A percentile compares a stretch with the other conserved stretches of the same genome.
phyloP scores from a whole-genome alignment of 2,888 invertebrate genomes.

The Miltochrista miniata region DNA sequence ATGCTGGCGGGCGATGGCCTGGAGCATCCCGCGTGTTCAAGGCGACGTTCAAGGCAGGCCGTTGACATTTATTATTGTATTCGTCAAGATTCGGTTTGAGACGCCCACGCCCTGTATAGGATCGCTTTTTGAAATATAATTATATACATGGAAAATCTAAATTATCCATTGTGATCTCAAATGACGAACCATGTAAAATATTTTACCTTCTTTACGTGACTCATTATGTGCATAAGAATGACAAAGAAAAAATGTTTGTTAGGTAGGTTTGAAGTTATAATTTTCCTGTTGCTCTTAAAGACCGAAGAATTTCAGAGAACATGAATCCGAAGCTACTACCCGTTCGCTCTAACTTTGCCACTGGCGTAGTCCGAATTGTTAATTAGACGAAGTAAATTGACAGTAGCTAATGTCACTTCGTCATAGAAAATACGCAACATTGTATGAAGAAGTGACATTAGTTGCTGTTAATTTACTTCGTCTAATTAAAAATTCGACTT shows the following conservation, averaged over 20 bases:
- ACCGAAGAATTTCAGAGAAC: no score
- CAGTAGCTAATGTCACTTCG: no score
- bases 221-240: background rate
- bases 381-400: no score
- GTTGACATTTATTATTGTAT: constrained; percentile 78
- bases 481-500: no score
- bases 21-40: constrained; percentile 66
- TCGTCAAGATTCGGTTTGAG: constrained; percentile 64
- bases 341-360: no score
- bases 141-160: constrained; percentile 22
- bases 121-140: constrained; percentile 35
- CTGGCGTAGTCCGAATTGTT: no score
- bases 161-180: constrained; percentile 27
- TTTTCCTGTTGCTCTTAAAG: background rate
- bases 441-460: no score
- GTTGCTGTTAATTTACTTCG: no score
- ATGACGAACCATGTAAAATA: background rate
- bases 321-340: no score
- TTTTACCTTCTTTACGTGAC: background rate
- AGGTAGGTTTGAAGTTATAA: background rate
- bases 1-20: constrained; percentile 42
- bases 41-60: constrained; percentile 80
- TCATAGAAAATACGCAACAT: no score
- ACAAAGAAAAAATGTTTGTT: no score
- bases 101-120: constrained; percentile 36